Evolutionary conservation across 2,797 vertebrate species (phyloP).

Genomic region (Ceryle rudis): DNA sequence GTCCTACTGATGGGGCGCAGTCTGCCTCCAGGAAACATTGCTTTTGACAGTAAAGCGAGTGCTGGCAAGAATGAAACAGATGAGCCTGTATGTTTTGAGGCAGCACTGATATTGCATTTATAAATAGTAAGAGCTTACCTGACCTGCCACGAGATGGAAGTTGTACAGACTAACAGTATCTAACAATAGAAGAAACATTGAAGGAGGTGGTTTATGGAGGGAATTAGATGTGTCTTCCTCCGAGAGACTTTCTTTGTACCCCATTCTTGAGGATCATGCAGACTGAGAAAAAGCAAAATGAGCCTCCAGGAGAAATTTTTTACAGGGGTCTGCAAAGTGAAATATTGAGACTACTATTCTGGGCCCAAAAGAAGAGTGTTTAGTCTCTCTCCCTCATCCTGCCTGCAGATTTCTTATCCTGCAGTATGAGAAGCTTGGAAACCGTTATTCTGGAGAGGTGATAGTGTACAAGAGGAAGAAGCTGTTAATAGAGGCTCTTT

Average conservation of each 20-base stretch:
- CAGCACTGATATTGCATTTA: not conserved
- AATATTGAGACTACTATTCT: not conserved
- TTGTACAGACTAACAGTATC: not conserved
- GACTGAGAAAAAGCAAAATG: not conserved
- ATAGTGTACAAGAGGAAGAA: not conserved
- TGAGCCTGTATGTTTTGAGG: not conserved
- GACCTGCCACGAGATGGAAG: not conserved
- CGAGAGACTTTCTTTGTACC: not conserved
- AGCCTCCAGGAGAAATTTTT: not conserved
- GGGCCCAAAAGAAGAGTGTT: not conserved
- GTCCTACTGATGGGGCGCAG: not conserved
- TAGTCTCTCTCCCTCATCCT: not conserved
- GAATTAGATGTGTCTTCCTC: not conserved
- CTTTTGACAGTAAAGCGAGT: not conserved
- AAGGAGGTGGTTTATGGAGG: not conserved
- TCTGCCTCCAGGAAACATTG: not conserved
- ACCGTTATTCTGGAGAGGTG: not conserved
- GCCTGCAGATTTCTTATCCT: not conserved
- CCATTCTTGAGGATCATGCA: accelerated
- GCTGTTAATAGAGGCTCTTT: not conserved
- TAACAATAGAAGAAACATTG: not conserved
- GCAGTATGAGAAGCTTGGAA: not conserved
- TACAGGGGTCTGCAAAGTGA: not conserved
- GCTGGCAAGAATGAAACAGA: not conserved
- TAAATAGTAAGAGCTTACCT: not conserved